A percentile compares a stretch with the other conserved stretches of the same genome.
Evolutionary conservation across 1,140 invertebrate genomes (phyloP).

Genomic region (Lasioglossum albipes): DNA sequence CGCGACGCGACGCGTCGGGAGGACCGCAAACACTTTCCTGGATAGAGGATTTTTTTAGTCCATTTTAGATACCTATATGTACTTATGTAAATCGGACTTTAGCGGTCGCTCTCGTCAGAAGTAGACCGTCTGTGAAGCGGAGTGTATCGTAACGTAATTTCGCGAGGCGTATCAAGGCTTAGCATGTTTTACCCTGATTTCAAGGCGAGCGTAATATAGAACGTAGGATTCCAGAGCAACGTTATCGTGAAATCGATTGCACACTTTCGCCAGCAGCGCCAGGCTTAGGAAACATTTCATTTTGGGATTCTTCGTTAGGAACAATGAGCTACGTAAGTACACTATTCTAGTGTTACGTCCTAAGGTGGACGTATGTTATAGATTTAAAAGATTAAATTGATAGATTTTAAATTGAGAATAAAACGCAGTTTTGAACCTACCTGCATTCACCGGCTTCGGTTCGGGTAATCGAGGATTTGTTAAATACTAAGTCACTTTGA

Average conservation of each 20-base stretch:
- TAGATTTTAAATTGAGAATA: too few relatives aligned
- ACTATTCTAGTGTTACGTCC: too few relatives aligned
- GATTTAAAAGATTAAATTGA: too few relatives aligned
- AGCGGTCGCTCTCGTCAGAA: constrained; percentile 32
- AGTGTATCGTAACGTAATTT: constrained; percentile 62
- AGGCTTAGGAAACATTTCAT: background rate
- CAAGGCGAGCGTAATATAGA: constrained; percentile 26
- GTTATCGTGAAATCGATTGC: constrained; percentile 12
- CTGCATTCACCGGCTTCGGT: too few relatives aligned
- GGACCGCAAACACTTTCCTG: background rate
- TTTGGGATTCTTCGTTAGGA: too few relatives aligned
- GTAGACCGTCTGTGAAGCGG: constrained; percentile 59
- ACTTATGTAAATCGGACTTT: constrained; percentile 52
- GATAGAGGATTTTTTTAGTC: constrained; percentile 6
- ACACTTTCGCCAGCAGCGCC: constrained; percentile 11
- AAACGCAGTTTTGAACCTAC: too few relatives aligned
- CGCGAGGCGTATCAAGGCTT: constrained; percentile 14
- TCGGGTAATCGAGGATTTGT: too few relatives aligned
- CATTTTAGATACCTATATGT: constrained; percentile 21
- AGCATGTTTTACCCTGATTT: constrained; percentile 2
- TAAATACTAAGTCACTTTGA: too few relatives aligned
- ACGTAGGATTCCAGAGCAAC: background rate
- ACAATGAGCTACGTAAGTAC: too few relatives aligned
- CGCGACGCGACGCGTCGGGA: too few relatives aligned
- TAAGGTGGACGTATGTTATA: too few relatives aligned